phyloP scores from a whole-genome alignment of 2,888 invertebrate genomes.

The Erynnis tages region DNA sequence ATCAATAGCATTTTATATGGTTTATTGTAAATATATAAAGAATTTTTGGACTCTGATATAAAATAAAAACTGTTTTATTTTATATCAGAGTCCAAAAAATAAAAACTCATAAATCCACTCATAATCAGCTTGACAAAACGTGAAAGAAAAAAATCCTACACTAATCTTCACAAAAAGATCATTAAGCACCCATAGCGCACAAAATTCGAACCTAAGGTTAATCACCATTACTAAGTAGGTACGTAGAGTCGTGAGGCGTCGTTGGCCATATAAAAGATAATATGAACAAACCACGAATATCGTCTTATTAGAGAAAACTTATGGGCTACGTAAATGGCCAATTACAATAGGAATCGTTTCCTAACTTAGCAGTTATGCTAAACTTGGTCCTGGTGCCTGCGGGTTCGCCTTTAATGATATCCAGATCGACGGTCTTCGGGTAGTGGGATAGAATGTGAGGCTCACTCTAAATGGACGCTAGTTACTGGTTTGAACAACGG shows the following conservation, averaged over 20 bases:
- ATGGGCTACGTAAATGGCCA: constrained; percentile 54
- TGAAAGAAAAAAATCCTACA: background rate
- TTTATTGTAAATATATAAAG: no score
- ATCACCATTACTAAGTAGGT: constrained; percentile 33
- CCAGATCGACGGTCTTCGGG: constrained; percentile 26
- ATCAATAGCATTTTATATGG: no score
- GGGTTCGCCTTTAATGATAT: constrained; percentile 28
- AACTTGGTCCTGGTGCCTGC: constrained; percentile 39
- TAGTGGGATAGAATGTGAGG: constrained; percentile 18
- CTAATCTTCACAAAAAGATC: no score
- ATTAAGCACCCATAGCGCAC: constrained; percentile 26
- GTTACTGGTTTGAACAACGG: background rate
- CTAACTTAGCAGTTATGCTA: constrained; percentile 41
- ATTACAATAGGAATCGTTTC: constrained; percentile 47
- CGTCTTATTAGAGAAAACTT: constrained; percentile 55
- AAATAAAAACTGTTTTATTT: no score
- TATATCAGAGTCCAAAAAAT: no score
- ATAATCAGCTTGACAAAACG: no score
- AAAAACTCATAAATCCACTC: no score
- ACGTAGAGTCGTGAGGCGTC: constrained; percentile 42
- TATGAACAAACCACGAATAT: constrained; percentile 49
- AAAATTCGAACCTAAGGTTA: constrained; percentile 28
- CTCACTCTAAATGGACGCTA: constrained; percentile 6
- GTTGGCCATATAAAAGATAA: constrained; percentile 42
- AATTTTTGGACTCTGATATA: no score